Base-by-base conservation (phyloP, 2,113 vertebrate genomes). In the Irena cyanogastra region DNA sequence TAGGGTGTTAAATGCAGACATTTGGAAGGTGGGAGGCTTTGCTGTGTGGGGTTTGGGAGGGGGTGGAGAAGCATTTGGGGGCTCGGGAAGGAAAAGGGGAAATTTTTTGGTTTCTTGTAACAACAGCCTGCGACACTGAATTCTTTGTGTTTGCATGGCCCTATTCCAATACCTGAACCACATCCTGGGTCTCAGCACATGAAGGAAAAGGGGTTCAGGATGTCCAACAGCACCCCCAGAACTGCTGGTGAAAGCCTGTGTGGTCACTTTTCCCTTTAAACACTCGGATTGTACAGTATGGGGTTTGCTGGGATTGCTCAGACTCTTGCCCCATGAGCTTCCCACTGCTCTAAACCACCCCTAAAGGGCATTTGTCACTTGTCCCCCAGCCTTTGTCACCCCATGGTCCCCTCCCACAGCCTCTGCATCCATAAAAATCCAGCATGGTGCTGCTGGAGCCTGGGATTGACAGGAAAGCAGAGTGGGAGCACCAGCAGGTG, bases 271-370 rank as follows among this genome's bases (percentile, higher is more conserved):
- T 54, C 23, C 53, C 16, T 78, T 78, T 33, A 31, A 56, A 54
- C 18, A 16, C 8, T 24, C 10, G 24, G 4, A 26, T n/a, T 1
- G 1, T 30, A 23, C 72, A 31, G 3, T 9, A 4, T 0, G 0
- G 9, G 23, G 2, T 39, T 60, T 75, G 44, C n/a, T 80, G 4
- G 24, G 16, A 21, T 71, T 70, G n/a, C 65, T 78, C 37, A 17
- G 20, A 6, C 26, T 20, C 17, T 44, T 31, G 56, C 41, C 16
- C 39, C 1, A 0, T 0, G 79, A 60, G 26, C 17, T 50, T 56
- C 50, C 50, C 11, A 3, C 35, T 20, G 71, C 30, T 65, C 10
- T 45, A 26, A 63, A 64, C 63, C 70, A 54, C 15, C 26, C 20
- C 77, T 71, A 11, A 30, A 45, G 49, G 41, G 53, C n/a, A 9